Conservation (phyloP, 2,113 vertebrate species). For the Larimichthys polyactis region DNA sequence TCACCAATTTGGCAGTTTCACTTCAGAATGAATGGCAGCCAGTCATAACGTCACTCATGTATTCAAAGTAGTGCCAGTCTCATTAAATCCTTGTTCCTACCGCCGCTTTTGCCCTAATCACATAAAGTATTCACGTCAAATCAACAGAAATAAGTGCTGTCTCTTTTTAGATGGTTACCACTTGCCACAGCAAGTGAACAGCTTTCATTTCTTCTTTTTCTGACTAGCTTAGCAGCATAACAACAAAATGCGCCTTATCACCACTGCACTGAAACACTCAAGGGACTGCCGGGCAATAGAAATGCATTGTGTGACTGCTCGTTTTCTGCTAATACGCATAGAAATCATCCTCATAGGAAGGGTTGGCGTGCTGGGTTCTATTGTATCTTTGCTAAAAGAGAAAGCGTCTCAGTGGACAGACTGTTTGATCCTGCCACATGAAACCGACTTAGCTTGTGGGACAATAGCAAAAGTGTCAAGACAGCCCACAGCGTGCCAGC, state of each 20-base stretch:
- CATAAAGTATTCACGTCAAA: not conserved
- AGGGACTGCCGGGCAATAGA: slow-evolving; percentile 29
- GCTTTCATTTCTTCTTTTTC: slow-evolving; percentile 12
- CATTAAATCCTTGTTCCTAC: not conserved
- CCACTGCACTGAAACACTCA: slow-evolving; percentile 28
- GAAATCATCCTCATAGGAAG: slow-evolving; percentile 31
- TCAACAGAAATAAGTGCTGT: not conserved
- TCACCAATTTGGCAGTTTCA: too few species aligned
- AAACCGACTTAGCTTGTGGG: slow-evolving; percentile 23
- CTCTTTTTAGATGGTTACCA: not conserved
- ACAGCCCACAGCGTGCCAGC: not conserved
- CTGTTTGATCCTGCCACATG: slow-evolving; percentile 25
- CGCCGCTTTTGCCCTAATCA: not conserved
- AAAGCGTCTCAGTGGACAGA: slow-evolving; percentile 36
- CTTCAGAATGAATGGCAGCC: not conserved
- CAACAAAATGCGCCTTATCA: slow-evolving; percentile 46
- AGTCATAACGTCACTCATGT: not conserved
- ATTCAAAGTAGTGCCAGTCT: not conserved
- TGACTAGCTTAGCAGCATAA: slow-evolving; percentile 5
- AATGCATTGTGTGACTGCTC: slow-evolving; percentile 23
- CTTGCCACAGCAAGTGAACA: not conserved
- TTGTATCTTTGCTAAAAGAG: slow-evolving; percentile 46
- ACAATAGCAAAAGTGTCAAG: slow-evolving; percentile 48
- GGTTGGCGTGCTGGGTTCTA: slow-evolving; percentile 3
- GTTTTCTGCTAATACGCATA: slow-evolving; percentile 50